A percentile compares a stretch with the other conserved stretches of the same genome.
phyloP scores from a whole-genome alignment of 2,113 vertebrate species.

The Neoarius graeffei region DNA sequence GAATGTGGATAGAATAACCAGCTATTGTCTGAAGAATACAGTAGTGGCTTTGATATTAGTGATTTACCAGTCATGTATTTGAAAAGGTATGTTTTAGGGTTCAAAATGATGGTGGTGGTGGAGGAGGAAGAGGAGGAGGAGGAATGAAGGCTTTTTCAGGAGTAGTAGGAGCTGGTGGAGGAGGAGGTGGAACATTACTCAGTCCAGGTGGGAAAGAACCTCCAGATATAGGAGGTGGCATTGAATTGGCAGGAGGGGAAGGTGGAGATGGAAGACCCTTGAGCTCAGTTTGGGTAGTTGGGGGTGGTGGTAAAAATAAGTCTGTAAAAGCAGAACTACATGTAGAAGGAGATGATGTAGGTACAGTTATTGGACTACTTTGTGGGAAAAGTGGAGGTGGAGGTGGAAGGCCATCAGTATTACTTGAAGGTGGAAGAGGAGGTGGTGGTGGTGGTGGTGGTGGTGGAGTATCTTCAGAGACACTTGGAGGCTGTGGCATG shows the following conservation, averaged over 20 bases:
- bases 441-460: constrained; percentile 49
- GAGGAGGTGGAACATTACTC: not conserved
- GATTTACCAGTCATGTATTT: not conserved
- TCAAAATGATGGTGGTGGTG: constrained; percentile 41
- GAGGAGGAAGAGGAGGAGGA: constrained; percentile 16
- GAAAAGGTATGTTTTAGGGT: not conserved
- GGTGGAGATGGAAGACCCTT: constrained; percentile 23
- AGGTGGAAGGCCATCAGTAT: constrained; percentile 21
- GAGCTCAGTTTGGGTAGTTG: constrained; percentile 13
- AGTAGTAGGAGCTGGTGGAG: constrained; percentile 14
- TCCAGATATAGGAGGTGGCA: constrained; percentile 7
- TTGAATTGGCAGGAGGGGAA: constrained; percentile 17
- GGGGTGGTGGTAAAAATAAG: constrained; percentile 25
- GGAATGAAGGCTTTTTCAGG: not conserved
- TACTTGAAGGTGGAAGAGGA: constrained; percentile 40
- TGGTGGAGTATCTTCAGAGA: not conserved
- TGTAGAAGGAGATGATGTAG: constrained; percentile 29
- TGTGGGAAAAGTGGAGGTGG: constrained; percentile 16
- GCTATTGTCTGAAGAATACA: not conserved
- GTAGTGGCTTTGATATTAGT: constrained; percentile 1
- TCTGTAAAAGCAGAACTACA: constrained; percentile 1
- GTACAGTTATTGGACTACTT: constrained; percentile 16
- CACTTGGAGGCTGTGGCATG: constrained; percentile 10
- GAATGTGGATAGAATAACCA: too few species aligned
- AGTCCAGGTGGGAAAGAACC: not conserved